Conservation (phyloP, 2,888 invertebrate species). For the Nomada ruficornis region DNA sequence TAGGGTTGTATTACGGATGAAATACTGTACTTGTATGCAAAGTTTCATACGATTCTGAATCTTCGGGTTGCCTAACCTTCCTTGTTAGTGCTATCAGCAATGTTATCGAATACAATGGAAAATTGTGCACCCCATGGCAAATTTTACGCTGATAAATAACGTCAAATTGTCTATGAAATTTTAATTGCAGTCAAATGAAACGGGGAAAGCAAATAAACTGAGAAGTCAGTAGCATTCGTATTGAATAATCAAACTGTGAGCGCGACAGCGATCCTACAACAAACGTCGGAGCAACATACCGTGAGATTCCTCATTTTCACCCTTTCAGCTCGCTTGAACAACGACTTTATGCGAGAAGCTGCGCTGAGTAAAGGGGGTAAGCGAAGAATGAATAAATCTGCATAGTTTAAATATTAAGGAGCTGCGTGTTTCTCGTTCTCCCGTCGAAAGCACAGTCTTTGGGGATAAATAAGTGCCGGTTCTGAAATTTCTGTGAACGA, state of each 20-base stretch:
- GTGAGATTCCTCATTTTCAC: neutral
- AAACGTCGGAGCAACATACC: neutral
- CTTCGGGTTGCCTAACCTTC: too few relatives aligned
- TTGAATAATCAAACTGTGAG: neutral
- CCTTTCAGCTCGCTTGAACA: slow-evolving; percentile 26
- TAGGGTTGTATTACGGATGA: too few relatives aligned
- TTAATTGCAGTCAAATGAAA: neutral
- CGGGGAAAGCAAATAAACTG: neutral
- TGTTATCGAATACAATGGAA: too few relatives aligned
- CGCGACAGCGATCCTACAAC: neutral
- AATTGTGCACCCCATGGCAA: too few relatives aligned
- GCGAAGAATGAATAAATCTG: slow-evolving; percentile 49
- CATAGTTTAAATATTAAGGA: slow-evolving; percentile 38
- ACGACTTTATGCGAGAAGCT: neutral
- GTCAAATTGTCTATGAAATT: too few relatives aligned
- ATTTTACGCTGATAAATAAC: too few relatives aligned
- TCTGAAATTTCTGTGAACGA: slow-evolving; percentile 19
- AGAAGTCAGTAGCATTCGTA: neutral
- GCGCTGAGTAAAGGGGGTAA: neutral
- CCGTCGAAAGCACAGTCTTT: slow-evolving; percentile 8
- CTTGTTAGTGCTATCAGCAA: too few relatives aligned
- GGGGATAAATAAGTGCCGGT: slow-evolving; percentile 22
- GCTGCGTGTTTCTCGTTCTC: slow-evolving; percentile 10
- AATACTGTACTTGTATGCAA: too few relatives aligned
- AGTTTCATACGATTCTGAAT: too few relatives aligned